Percentiles rank a stretch among this genome's conserved stretches.
These are phyloP conservation scores for Scrobipalpa costella DNA, from an alignment of 2,888 invertebrate species.

Conservation along the genomic window DNA sequence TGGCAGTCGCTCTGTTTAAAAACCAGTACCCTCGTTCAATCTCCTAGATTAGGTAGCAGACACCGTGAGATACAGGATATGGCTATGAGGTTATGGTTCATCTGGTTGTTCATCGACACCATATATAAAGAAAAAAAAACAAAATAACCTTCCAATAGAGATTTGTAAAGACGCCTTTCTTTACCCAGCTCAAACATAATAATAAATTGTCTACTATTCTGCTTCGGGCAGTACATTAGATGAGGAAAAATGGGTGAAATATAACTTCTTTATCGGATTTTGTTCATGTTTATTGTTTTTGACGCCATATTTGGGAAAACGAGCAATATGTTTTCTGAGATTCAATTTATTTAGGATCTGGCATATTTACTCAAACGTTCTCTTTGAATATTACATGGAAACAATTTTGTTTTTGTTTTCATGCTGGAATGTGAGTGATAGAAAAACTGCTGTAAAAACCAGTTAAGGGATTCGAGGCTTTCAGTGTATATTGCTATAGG, in stretches of 20 bases:
- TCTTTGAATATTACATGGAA: not conserved
- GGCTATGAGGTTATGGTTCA: too few relatives aligned
- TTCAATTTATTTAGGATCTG: not conserved
- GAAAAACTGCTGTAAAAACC: too few relatives aligned
- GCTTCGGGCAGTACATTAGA: not conserved
- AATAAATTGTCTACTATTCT: constrained; percentile 6
- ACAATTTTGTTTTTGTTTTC: too few relatives aligned
- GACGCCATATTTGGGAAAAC: not conserved
- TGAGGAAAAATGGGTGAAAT: not conserved
- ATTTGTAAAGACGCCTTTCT: constrained; percentile 6
- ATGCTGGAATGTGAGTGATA: too few relatives aligned
- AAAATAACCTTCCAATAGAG: not conserved
- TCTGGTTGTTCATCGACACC: too few relatives aligned
- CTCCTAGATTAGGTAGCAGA: too few relatives aligned
- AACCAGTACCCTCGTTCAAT: too few relatives aligned
- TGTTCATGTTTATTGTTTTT: constrained; percentile 5
- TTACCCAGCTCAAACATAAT: constrained; percentile 4
- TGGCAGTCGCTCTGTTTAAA: too few relatives aligned
- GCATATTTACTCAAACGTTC: not conserved
- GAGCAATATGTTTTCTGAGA: not conserved
- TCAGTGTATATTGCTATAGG: too few relatives aligned
- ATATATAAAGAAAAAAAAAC: too few relatives aligned
- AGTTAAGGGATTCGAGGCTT: too few relatives aligned
- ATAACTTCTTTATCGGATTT: not conserved
- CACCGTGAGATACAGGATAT: too few relatives aligned